Evolutionary conservation across 1,140 invertebrate genomes (phyloP).

Genomic region (Calosoma granatense): DNA sequence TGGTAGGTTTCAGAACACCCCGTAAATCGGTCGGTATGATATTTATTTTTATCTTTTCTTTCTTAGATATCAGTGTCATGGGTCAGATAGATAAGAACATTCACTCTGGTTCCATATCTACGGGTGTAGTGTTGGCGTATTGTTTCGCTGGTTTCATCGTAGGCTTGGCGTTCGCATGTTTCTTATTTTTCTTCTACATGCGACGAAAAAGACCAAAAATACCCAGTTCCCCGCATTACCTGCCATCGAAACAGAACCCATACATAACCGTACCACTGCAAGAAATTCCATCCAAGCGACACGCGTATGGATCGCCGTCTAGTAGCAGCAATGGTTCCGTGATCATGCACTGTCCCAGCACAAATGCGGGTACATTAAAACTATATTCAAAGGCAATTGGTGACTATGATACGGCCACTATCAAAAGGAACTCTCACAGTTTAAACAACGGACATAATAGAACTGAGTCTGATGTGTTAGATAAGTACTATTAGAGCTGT

Average conservation of each 20-base stretch:
- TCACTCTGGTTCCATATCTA: slow-evolving; percentile 27
- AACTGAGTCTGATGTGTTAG: slow-evolving; percentile 23
- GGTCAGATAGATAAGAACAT: slow-evolving; percentile 1
- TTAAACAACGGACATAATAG: slow-evolving; percentile 35
- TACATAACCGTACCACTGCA: slow-evolving; percentile 64
- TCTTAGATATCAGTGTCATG: background rate
- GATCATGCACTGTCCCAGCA: slow-evolving; percentile 37
- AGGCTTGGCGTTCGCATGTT: slow-evolving; percentile 33
- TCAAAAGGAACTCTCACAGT: slow-evolving; percentile 65
- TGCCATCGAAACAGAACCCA: slow-evolving; percentile 65
- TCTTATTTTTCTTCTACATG: slow-evolving; percentile 36
- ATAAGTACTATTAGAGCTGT: slow-evolving; percentile 30
- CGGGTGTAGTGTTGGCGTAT: slow-evolving; percentile 25
- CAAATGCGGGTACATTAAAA: slow-evolving; percentile 45
- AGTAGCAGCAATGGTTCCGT: slow-evolving; percentile 33
- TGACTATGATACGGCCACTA: slow-evolving; percentile 67
- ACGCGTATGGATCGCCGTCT: slow-evolving; percentile 39
- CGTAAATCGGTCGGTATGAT: slow-evolving; percentile 25
- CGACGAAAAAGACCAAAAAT: slow-evolving; percentile 40
- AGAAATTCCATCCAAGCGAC: slow-evolving; percentile 39
- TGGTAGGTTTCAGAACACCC: slow-evolving; percentile 36
- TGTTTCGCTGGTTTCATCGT: slow-evolving; percentile 35
- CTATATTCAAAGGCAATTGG: slow-evolving; percentile 52
- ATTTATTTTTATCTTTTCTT: slow-evolving; percentile 20
- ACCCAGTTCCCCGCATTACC: slow-evolving; percentile 64